Evolutionary conservation across 2,888 invertebrate species (phyloP).

Genomic region (Periphyllus acericola): DNA sequence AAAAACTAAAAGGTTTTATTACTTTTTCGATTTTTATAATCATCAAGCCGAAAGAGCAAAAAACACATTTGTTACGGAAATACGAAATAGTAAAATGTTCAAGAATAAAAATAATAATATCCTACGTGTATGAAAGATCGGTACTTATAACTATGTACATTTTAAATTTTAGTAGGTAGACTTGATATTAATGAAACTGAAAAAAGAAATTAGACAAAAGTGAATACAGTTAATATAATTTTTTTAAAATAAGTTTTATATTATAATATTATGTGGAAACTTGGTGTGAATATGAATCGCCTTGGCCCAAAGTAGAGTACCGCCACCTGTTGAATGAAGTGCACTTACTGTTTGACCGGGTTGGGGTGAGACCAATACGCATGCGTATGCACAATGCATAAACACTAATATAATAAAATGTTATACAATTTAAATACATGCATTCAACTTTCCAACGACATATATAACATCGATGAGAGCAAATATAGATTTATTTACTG

Average conservation of each 20-base stretch:
- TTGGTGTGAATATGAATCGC: slow-evolving; percentile 46
- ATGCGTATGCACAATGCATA: neutral
- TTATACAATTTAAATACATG: neutral
- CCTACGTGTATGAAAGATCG: slow-evolving; percentile 31
- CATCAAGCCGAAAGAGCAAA: neutral
- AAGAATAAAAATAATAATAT: neutral
- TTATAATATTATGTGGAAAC: slow-evolving; percentile 6
- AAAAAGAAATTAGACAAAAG: slow-evolving; percentile 42
- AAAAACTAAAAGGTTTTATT: neutral
- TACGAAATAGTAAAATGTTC: neutral
- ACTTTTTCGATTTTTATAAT: neutral
- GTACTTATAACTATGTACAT: neutral
- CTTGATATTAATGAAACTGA: slow-evolving; percentile 7
- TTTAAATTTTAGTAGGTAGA: slow-evolving; percentile 12
- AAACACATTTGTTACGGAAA: neutral
- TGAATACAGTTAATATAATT: slow-evolving; percentile 14
- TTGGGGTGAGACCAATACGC: slow-evolving; percentile 17
- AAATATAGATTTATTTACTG: neutral
- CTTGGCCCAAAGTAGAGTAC: slow-evolving; percentile 57
- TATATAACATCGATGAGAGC: neutral
- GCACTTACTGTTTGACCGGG: slow-evolving; percentile 51
- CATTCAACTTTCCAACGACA: slow-evolving; percentile 25
- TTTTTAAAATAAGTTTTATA: slow-evolving; percentile 28
- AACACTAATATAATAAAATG: neutral
- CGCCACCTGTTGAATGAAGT: slow-evolving; percentile 58